Conservation (phyloP, 2,797 vertebrate genomes). For the Phrynocephalus forsythii region DNA sequence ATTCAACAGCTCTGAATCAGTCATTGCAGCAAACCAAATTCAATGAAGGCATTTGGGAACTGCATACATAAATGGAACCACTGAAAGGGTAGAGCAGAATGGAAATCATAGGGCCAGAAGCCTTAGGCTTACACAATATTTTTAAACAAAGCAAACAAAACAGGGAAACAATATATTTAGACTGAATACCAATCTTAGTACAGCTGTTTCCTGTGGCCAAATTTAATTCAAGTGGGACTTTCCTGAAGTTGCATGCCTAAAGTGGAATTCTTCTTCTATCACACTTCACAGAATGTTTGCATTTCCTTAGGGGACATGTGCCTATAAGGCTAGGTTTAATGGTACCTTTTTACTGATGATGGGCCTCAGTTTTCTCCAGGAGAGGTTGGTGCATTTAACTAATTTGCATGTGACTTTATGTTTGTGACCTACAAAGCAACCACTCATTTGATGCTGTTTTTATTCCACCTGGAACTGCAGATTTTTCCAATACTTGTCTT, state of each 20-base stretch:
- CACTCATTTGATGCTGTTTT: background rate
- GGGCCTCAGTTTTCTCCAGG: background rate
- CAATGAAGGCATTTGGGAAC: background rate
- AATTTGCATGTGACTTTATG: background rate
- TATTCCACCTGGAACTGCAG: background rate
- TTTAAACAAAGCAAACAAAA: background rate
- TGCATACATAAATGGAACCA: background rate
- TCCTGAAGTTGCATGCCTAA: background rate
- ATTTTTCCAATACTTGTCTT: no score
- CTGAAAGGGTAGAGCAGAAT: background rate
- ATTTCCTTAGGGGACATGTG: no score
- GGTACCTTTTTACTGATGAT: background rate
- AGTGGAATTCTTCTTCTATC: background rate
- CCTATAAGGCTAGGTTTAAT: background rate
- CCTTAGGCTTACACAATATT: background rate
- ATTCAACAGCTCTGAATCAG: background rate
- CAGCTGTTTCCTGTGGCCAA: background rate
- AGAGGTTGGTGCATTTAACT: background rate
- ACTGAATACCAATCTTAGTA: background rate
- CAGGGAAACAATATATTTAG: background rate
- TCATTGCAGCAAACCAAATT: background rate
- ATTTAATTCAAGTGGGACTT: background rate
- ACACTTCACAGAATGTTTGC: background rate
- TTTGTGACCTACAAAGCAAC: background rate
- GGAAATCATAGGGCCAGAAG: background rate